Evolutionary conservation across 2,888 invertebrate species (phyloP), one percentile per base, ranked within the genome.

Genomic region (Serrognathus titanus): DNA sequence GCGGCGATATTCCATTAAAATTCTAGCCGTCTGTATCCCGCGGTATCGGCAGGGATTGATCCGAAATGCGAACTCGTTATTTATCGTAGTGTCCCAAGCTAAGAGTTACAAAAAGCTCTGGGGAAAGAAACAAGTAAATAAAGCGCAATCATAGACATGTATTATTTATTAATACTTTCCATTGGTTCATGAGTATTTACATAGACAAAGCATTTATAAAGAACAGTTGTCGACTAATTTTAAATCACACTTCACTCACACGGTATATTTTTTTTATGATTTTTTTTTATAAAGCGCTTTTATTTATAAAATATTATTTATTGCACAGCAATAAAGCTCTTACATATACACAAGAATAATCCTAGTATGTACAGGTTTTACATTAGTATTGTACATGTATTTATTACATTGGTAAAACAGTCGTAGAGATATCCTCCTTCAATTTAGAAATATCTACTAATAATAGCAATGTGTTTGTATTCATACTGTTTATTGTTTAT

Each of bases 251-350:
- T 48, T 35, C 50, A 39, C 55, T 51, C 47, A 12, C 38, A 45
- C 40, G 24, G 4, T 37, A 31, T 12, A 47, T 36, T 20, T 46
- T 24, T 12, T 43, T 46, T 41, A n/a, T 37, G 12, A 20, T 53
- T 48, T 47, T 36, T 36, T 45, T 51, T 7, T 37, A 46, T 11
- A 40, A 11, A 46, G n/a, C 45, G 48, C 35, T 37, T 50, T 47
- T 31, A 49, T 46, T 43, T 53, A 55, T 53, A 62, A 59, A 62
- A 61, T 63, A 61, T 59, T 59, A 54, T 54, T 65, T 68, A 68
- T 68, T 68, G 67, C 67, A 68, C 66, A 68, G 65, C 66, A 68
- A 67, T 68, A 68, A 67, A 69, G 67, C 61, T 63, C 59, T 62
- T 65, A 63, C 63, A 58, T 52, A 55, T 59, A 60, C 58, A 57